phyloP scores from a whole-genome alignment of 2,888 invertebrate genomes.

The Crematogaster levior region DNA sequence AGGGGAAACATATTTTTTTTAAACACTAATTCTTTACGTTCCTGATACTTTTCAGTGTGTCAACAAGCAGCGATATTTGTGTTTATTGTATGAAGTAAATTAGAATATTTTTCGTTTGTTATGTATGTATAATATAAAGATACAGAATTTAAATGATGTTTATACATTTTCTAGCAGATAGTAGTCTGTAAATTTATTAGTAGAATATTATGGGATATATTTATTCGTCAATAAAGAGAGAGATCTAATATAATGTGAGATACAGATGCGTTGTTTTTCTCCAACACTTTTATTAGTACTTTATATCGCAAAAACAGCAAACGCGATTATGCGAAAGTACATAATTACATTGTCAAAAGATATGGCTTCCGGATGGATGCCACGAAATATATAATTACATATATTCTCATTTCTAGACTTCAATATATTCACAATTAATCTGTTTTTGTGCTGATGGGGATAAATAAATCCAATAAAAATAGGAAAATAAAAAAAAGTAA shows the following conservation, averaged over 20 bases:
- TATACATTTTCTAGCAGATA: conserved; percentile 37
- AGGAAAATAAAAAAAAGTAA: too few relatives aligned
- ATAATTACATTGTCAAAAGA: too few relatives aligned
- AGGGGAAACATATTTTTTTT: neutral
- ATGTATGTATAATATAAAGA: conserved; percentile 30
- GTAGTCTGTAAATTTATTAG: conserved; percentile 38
- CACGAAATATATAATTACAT: too few relatives aligned
- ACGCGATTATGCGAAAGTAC: neutral
- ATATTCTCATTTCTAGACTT: conserved; percentile 9
- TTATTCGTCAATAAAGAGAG: conserved; percentile 47
- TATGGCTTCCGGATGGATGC: too few relatives aligned
- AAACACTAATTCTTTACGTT: conserved; percentile 20
- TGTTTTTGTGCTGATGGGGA: neutral
- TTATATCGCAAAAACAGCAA: neutral
- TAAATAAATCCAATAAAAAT: too few relatives aligned
- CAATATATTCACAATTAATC: neutral
- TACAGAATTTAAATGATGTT: conserved; percentile 36
- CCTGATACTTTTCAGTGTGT: conserved; percentile 30
- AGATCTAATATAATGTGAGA: conserved; percentile 17
- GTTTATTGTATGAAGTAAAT: conserved; percentile 22
- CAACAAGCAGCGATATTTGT: conserved; percentile 22
- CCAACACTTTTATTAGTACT: conserved; percentile 42
- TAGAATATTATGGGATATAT: conserved; percentile 35
- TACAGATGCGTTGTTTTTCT: conserved; percentile 30
- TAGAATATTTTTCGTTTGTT: conserved; percentile 30